Evolutionary conservation across 2,888 invertebrate species (phyloP).

Genomic region (Holacanthella duospinosa): DNA sequence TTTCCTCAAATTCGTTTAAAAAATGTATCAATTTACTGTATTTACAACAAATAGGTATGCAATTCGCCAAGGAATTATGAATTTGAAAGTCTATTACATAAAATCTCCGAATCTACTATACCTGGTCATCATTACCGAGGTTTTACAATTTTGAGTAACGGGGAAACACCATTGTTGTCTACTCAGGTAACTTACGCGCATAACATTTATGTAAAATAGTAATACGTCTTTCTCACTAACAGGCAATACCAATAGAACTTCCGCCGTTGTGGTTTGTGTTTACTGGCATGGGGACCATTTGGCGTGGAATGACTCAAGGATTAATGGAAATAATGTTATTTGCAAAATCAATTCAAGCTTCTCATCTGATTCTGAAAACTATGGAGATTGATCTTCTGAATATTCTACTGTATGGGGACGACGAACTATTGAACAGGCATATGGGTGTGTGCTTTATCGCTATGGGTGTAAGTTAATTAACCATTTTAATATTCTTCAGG

Average conservation of each 20-base stretch:
- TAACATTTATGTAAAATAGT: too few relatives aligned
- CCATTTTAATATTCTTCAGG: too few relatives aligned
- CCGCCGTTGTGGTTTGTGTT: slow-evolving; percentile 48
- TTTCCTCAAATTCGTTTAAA: too few relatives aligned
- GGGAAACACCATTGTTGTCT: too few relatives aligned
- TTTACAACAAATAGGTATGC: too few relatives aligned
- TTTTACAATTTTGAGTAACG: not conserved
- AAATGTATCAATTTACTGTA: too few relatives aligned
- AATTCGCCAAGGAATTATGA: too few relatives aligned
- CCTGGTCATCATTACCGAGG: slow-evolving; percentile 11
- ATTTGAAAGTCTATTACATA: too few relatives aligned
- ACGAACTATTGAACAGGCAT: slow-evolving; percentile 69
- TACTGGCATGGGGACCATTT: slow-evolving; percentile 53
- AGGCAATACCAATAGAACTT: not conserved
- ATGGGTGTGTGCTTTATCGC: slow-evolving; percentile 28
- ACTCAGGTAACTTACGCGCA: too few relatives aligned
- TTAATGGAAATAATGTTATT: slow-evolving; percentile 46
- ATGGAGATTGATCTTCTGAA: slow-evolving; percentile 70
- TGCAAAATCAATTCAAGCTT: slow-evolving; percentile 59
- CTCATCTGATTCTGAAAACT: slow-evolving; percentile 64
- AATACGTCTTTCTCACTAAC: too few relatives aligned
- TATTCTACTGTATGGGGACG: slow-evolving; percentile 63
- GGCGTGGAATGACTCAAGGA: slow-evolving; percentile 48
- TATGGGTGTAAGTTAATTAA: slow-evolving; percentile 4
- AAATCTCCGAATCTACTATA: too few relatives aligned